Evolutionary conservation across 2,888 invertebrate species (phyloP).

Genomic region (Drymonia ruficornis): DNA sequence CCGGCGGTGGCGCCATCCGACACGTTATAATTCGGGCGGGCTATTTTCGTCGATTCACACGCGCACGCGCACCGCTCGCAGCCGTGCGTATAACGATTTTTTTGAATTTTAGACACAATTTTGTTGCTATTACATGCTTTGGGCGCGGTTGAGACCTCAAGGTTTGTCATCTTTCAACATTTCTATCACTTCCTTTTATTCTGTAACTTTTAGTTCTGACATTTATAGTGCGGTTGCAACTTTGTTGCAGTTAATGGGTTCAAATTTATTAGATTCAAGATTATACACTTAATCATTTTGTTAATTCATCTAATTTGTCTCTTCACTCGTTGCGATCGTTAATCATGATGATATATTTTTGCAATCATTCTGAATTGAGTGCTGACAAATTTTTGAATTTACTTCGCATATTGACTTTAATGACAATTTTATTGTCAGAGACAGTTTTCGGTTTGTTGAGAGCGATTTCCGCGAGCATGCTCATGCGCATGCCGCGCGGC

Average conservation of each 20-base stretch:
- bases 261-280: neutral
- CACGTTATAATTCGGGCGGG: conserved; percentile 80
- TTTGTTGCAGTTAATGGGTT: neutral
- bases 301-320: neutral
- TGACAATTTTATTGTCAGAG: neutral
- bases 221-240: neutral
- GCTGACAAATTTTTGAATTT: neutral
- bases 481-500: conserved; percentile 22
- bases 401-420: neutral
- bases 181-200: neutral
- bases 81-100: conserved; percentile 64
- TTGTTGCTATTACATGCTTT: conserved; percentile 33
- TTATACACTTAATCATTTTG: neutral
- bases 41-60: conserved; percentile 81
- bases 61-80: conserved; percentile 61
- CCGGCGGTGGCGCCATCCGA: conserved; percentile 76
- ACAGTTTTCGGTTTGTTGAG: neutral
- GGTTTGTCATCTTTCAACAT: conserved; percentile 9
- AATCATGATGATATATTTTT: neutral
- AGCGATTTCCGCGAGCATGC: conserved; percentile 22
- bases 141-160: conserved; percentile 30
- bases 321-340: neutral
- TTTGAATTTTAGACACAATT: conserved; percentile 58
- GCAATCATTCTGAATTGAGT: neutral
- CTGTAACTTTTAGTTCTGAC: neutral